A percentile compares a stretch with the other conserved stretches of the same genome.
Conservation (phyloP, 2,113 vertebrate genomes). For the Ailuropoda melanoleuca region DNA sequence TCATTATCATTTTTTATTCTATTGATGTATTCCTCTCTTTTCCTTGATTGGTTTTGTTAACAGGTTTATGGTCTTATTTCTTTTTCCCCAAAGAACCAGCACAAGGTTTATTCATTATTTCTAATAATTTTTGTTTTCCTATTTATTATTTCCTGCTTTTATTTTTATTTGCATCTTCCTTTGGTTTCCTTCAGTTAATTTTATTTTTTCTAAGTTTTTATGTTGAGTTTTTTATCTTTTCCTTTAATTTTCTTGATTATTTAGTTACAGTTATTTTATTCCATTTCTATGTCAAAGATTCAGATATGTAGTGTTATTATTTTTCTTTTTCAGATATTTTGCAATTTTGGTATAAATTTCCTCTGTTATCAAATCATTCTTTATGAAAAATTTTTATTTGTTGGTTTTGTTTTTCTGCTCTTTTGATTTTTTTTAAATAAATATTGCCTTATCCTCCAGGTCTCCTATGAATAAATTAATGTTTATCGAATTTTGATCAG, state of each 20-base stretch:
- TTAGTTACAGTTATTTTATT: not conserved
- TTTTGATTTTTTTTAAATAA: not conserved
- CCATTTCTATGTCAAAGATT: not conserved
- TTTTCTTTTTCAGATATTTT: not conserved
- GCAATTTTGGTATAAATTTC: not conserved
- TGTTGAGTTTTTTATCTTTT: not conserved
- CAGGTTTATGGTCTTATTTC: not conserved
- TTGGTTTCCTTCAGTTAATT: not conserved
- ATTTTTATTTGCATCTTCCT: not conserved
- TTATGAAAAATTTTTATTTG: not conserved
- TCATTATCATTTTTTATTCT: slow-evolving; percentile 10
- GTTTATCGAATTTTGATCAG: not conserved
- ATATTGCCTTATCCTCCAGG: not conserved
- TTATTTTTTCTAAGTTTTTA: not conserved
- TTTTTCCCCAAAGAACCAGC: not conserved
- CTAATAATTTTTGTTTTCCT: not conserved
- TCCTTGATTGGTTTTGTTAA: not conserved
- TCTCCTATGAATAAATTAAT: not conserved
- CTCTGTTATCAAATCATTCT: not conserved
- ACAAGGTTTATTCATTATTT: slow-evolving; percentile 7
- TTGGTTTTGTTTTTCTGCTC: not conserved
- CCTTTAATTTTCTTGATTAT: not conserved
- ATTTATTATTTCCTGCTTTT: not conserved
- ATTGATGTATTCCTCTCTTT: not conserved
- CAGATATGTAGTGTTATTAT: not conserved